phyloP scores from a whole-genome alignment of 2,113 vertebrate genomes.

The Benthochromis sp. region DNA sequence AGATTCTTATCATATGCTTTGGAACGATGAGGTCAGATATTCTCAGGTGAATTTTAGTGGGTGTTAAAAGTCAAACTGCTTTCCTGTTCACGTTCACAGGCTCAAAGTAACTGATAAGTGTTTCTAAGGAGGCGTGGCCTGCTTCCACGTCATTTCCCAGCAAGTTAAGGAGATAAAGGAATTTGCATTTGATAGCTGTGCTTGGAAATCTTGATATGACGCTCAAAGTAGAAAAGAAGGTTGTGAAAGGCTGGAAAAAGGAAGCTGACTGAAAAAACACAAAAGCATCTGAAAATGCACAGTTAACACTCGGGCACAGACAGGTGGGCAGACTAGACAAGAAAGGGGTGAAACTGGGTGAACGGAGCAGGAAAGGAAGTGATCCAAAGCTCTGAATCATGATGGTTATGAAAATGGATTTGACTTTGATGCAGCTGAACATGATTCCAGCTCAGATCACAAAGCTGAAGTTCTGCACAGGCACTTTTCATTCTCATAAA shows the following conservation, averaged over 20 bases:
- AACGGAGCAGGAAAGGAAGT: background rate
- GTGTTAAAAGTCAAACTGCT: background rate
- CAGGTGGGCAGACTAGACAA: fast-evolving
- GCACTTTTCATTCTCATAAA: background rate
- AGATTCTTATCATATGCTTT: background rate
- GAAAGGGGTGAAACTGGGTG: background rate
- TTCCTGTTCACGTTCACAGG: background rate
- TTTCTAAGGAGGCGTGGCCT: background rate
- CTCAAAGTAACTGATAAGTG: background rate
- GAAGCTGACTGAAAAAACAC: background rate
- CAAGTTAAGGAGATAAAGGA: background rate
- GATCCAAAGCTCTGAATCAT: background rate
- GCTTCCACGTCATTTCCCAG: background rate
- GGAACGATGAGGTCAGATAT: background rate
- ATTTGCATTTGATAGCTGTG: background rate
- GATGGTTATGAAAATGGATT: background rate
- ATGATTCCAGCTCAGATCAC: background rate
- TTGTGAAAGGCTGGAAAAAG: background rate
- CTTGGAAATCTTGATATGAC: background rate
- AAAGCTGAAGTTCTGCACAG: background rate
- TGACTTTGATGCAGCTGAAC: background rate
- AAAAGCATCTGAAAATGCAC: background rate
- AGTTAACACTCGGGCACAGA: background rate
- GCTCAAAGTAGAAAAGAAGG: background rate
- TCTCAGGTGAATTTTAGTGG: background rate